phyloP scores from a whole-genome alignment of 2,888 invertebrate species.

The Pterobdella sp. region DNA sequence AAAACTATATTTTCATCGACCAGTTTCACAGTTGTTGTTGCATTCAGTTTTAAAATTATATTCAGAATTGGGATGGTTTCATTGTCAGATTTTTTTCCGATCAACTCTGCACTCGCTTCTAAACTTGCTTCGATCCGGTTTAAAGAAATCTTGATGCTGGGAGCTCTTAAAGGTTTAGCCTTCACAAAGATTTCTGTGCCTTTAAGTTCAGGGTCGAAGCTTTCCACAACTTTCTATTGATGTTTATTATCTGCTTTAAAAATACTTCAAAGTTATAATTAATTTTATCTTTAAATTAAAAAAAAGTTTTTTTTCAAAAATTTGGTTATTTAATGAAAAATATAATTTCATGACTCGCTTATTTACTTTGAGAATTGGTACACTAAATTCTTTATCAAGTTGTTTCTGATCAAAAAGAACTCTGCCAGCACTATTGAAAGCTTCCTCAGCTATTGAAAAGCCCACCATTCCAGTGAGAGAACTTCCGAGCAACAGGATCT shows the following conservation, averaged over 20 bases:
- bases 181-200: neutral
- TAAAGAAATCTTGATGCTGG: neutral
- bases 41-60: neutral
- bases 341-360: too few species aligned
- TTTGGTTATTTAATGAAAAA: too few species aligned
- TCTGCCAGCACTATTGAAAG: conserved; percentile 2
- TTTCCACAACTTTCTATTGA: too few species aligned
- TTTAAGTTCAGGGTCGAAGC: neutral
- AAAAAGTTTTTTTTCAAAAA: too few species aligned
- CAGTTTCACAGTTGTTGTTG: neutral
- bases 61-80: neutral
- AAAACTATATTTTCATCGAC: neutral
- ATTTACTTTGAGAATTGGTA: neutral
- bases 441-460: neutral
- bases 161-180: neutral
- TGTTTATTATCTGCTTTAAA: too few species aligned
- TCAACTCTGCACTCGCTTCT: neutral
- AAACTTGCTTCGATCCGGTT: neutral
- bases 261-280: too few species aligned
- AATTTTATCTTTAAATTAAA: too few species aligned
- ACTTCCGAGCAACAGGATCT: neutral
- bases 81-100: neutral
- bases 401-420: neutral
- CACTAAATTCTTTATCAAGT: neutral
- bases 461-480: neutral